phyloP scores from a whole-genome alignment of 2,797 vertebrate genomes.

The Melanotaenia trifasciata region DNA sequence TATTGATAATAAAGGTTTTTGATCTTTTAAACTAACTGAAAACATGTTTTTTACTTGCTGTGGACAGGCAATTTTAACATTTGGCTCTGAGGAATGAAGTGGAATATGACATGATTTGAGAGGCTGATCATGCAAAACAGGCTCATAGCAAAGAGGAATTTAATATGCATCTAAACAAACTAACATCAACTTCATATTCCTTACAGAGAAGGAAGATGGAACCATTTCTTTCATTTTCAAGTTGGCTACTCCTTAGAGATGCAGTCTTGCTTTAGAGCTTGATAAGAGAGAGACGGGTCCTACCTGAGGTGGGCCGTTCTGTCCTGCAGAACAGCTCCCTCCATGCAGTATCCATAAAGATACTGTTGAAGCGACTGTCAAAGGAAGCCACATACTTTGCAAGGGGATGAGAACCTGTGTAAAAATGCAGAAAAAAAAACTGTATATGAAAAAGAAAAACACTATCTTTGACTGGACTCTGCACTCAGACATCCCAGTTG shows the following conservation, averaged over 20 bases:
- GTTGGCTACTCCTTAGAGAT: constrained; percentile 52
- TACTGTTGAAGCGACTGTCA: constrained; percentile 85
- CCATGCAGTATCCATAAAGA: constrained; percentile 88
- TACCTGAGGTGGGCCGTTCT: constrained; percentile 85
- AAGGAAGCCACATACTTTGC: constrained; percentile 87
- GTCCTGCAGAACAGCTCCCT: constrained; percentile 86
- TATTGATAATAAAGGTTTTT: not conserved
- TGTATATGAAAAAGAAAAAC: not conserved
- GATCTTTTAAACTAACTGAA: not conserved
- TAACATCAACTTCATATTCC: not conserved
- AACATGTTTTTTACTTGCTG: not conserved
- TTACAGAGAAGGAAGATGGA: not conserved
- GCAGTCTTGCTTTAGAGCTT: constrained; percentile 27
- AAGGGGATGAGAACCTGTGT: constrained; percentile 85
- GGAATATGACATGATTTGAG: not conserved
- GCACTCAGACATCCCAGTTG: not conserved
- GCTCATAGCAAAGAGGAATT: not conserved
- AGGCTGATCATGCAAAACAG: no score
- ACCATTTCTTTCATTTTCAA: constrained; percentile 63
- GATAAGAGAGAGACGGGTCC: constrained; percentile 22
- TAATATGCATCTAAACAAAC: not conserved
- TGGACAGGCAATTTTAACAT: not conserved
- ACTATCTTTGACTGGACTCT: not conserved
- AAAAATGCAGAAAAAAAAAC: not conserved
- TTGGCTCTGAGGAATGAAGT: not conserved